Evolutionary conservation across 2,888 invertebrate species (phyloP).

Genomic region (Hylaea fasciaria): DNA sequence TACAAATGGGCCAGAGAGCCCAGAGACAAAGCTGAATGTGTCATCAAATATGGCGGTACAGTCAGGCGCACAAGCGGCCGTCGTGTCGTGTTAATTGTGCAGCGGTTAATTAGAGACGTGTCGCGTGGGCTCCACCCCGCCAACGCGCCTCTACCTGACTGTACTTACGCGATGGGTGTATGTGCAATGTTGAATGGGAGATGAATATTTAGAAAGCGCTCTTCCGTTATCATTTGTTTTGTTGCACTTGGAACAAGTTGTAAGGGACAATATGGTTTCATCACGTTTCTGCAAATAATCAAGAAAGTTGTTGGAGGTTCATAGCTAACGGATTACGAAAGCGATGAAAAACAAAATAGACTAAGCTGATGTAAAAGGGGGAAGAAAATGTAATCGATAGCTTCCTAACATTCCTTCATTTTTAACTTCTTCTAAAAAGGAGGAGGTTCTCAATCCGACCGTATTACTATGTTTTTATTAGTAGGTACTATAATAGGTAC

Average conservation of each 20-base stretch:
- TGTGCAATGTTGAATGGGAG: constrained; percentile 8
- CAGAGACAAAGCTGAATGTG: constrained; percentile 29
- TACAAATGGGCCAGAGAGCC: constrained; percentile 18
- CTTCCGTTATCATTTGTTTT: neutral
- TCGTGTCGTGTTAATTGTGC: constrained; percentile 70
- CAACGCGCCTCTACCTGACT: constrained; percentile 52
- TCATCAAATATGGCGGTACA: constrained; percentile 50
- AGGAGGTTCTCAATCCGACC: too few species aligned
- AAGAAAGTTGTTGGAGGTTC: too few species aligned
- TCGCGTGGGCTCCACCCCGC: constrained; percentile 69
- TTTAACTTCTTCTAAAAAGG: too few species aligned
- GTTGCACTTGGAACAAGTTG: neutral
- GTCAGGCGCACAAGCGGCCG: constrained; percentile 62
- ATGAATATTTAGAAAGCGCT: constrained; percentile 1
- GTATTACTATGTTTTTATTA: too few species aligned
- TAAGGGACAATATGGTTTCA: too few species aligned
- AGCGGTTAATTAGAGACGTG: constrained; percentile 75
- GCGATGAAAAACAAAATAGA: too few species aligned
- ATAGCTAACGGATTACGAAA: too few species aligned
- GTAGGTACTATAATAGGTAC: too few species aligned
- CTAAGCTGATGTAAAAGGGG: too few species aligned
- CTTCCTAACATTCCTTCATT: too few species aligned
- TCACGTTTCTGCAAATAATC: too few species aligned
- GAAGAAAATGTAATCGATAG: too few species aligned
- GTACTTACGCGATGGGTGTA: constrained; percentile 10